Percentiles rank a stretch among this genome's conserved stretches.
Evolutionary conservation across 2,797 vertebrate genomes (phyloP).

Genomic region (Halcyon smyrnensis): DNA sequence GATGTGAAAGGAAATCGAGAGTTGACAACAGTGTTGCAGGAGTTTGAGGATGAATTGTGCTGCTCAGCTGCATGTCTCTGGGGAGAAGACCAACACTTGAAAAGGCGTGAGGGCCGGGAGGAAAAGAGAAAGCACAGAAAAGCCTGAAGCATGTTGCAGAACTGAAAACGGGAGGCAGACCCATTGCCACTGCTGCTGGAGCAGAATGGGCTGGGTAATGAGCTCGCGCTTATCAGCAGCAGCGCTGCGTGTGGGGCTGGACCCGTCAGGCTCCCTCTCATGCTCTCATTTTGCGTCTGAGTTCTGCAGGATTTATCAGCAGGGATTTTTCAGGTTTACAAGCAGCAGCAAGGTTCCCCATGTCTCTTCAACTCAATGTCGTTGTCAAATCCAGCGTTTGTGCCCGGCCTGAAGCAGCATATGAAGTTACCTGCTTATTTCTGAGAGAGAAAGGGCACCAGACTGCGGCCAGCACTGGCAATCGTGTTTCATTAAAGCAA

Average conservation of each 20-base stretch:
- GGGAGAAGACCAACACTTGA: neutral
- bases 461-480: neutral
- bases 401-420: accelerated
- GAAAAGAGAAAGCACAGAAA: neutral
- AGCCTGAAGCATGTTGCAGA: neutral
- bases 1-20: neutral
- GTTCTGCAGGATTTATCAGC: neutral
- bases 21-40: neutral
- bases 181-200: neutral
- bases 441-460: neutral
- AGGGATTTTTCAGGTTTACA: neutral
- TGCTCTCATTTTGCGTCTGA: accelerated
- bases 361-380: neutral
- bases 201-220: neutral
- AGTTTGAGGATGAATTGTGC: neutral
- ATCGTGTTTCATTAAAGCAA: neutral
- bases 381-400: neutral
- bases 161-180: neutral
- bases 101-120: neutral
- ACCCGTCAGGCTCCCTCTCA: accelerated
- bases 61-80: neutral
- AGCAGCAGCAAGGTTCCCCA: neutral
- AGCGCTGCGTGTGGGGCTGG: neutral
- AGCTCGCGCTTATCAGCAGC: neutral
- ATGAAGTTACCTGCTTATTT: neutral